Percentiles rank a stretch among this genome's conserved stretches.
Evolutionary conservation across 2,797 vertebrate species (phyloP).

Genomic region (Peromyscus aztecus): DNA sequence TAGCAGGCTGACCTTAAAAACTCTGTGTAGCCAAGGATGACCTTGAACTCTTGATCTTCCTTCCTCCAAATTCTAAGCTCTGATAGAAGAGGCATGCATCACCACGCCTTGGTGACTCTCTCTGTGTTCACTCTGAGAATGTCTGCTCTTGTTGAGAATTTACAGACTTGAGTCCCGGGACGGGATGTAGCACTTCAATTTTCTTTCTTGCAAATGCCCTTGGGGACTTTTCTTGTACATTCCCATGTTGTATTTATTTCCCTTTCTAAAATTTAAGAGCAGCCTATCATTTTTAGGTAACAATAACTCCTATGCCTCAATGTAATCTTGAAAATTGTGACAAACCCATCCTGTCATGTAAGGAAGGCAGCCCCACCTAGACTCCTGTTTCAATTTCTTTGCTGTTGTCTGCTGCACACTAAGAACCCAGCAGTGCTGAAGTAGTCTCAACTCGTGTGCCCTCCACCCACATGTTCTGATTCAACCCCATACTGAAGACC

Average conservation of each 20-base stretch:
- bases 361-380: background rate
- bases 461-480: background rate
- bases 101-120: background rate
- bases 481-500: background rate
- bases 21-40: background rate
- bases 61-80: background rate
- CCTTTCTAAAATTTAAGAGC: background rate
- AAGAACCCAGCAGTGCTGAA: background rate
- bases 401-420: background rate
- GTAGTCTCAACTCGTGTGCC: background rate
- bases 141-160: constrained; percentile 8
- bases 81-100: background rate
- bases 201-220: background rate
- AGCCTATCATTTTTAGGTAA: background rate
- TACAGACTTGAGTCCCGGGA: background rate
- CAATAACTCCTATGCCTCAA: background rate
- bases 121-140: background rate
- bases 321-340: background rate
- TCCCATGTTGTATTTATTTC: background rate
- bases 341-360: background rate
- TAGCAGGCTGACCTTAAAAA: background rate
- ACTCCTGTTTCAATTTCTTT: background rate
- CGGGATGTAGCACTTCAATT: background rate
- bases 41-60: background rate
- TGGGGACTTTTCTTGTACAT: background rate